phyloP scores from a whole-genome alignment of 2,797 vertebrate species.

The Aeoliscus strigatus region DNA sequence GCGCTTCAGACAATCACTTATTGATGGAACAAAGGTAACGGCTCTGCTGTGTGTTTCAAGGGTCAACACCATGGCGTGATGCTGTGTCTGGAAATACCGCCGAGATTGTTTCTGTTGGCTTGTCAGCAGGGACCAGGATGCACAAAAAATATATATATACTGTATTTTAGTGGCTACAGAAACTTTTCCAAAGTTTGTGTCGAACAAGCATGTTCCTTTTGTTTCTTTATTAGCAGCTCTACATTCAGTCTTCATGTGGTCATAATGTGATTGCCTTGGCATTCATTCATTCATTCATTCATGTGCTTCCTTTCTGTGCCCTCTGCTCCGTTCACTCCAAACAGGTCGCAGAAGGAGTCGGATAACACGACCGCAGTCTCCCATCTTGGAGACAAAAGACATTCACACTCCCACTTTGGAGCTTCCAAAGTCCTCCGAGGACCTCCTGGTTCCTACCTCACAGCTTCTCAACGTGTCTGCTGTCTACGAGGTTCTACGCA shows the following conservation, averaged over 20 bases:
- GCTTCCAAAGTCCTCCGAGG: constrained; percentile 92
- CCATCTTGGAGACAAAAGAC: constrained; percentile 88
- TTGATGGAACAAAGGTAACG: background rate
- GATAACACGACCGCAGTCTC: constrained; percentile 79
- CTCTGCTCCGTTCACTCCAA: too few relatives aligned
- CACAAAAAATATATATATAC: too few relatives aligned
- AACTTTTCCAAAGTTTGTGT: too few relatives aligned
- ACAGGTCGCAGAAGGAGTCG: constrained; percentile 85
- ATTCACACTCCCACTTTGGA: constrained; percentile 85
- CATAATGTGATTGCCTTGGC: too few relatives aligned
- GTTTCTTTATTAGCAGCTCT: too few relatives aligned
- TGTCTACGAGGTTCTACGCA: constrained; percentile 93
- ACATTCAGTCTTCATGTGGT: too few relatives aligned
- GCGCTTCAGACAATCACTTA: background rate
- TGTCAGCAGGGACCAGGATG: too few relatives aligned
- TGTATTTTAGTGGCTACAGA: too few relatives aligned
- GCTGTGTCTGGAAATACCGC: background rate
- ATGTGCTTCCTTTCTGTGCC: too few relatives aligned
- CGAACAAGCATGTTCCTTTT: too few relatives aligned
- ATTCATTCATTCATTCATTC: too few relatives aligned
- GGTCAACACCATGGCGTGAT: background rate
- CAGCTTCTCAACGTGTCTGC: constrained; percentile 91
- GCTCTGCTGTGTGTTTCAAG: background rate
- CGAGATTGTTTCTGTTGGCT: too few relatives aligned
- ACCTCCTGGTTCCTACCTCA: constrained; percentile 87